Base-by-base conservation (phyloP, 2,113 vertebrate genomes). In the Dicentrarchus labrax region DNA sequence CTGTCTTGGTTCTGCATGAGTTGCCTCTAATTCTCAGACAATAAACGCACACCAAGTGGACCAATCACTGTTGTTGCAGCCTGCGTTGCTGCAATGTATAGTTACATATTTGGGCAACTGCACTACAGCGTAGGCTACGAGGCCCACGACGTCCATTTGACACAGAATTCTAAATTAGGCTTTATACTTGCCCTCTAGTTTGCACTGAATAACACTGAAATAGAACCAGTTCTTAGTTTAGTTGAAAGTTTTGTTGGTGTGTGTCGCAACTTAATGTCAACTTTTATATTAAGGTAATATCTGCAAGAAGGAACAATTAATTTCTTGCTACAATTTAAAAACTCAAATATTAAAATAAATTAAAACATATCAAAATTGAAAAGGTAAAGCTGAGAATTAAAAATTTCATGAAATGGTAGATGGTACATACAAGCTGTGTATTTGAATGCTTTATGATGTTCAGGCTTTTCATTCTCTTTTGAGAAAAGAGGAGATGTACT, bases 381-480 rank as follows among this genome's bases (percentile, higher is more conserved):
- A 21, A 66, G 53, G 68, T n/a, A 51, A 71, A 67, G 53, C 56
- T 13, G 2, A 38, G 6, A 51, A 39, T 82, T 22, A 79, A 77
- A 79, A 47, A 68, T 76, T 76, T 1, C 43, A 74, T 77, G 41
- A 64, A 57, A 72, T n/a, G 0, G 65, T 50, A 67, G 41, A 51
- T 47, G 62, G 72, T 66, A 30, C 82, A 66, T 84, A 17, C 43
- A 72, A 10, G 66, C 24, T 81, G 61, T 64, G 53, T 41, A 57
- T 76, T 43, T 69, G 0, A 86, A 86, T 79, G 16, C 51, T 81
- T 86, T 61, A 72, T 74, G 30, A 11, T 86, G 65, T 45, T 82
- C 36, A 0, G 4, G 41, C 45, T 80, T 82, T 30, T 73, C 36
- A 41, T 21, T 53, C 66, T 82, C 70, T 81, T 61, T 39, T 43